Evolutionary conservation across 2,113 vertebrate genomes (phyloP).

Genomic region (Melanostigma gelatinosum): DNA sequence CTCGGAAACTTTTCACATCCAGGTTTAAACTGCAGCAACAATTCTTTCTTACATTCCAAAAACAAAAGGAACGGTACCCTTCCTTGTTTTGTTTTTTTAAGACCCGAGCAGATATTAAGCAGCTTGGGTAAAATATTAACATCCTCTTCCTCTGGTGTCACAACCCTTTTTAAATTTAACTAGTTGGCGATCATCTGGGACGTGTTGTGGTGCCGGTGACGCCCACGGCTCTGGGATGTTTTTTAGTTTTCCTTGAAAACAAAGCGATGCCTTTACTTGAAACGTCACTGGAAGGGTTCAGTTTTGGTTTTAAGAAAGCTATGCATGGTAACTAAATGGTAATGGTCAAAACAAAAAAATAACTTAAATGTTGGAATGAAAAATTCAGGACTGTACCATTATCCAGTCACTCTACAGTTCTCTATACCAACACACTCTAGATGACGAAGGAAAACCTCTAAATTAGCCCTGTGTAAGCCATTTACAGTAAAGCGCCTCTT

Average conservation of each 20-base stretch:
- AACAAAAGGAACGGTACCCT: conserved; percentile 2
- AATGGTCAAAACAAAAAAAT: conserved; percentile 33
- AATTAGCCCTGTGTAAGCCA: conserved; percentile 17
- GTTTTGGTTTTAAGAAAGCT: neutral
- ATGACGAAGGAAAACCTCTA: neutral
- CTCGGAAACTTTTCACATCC: neutral
- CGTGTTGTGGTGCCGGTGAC: neutral
- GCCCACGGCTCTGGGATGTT: neutral
- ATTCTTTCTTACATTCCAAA: conserved; percentile 5
- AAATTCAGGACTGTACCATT: conserved; percentile 13
- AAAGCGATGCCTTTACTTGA: neutral
- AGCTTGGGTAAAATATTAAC: neutral
- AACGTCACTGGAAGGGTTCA: neutral
- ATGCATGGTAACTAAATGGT: conserved; percentile 20
- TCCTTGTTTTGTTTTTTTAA: neutral
- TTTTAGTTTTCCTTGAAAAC: neutral
- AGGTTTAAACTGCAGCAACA: neutral
- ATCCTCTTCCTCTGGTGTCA: neutral
- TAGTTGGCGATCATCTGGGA: neutral
- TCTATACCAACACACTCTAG: conserved; percentile 5
- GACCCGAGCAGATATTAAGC: neutral
- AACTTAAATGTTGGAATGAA: conserved; percentile 45
- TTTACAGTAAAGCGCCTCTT: conserved; percentile 6
- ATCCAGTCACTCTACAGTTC: neutral
- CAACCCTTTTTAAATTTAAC: neutral